Base-by-base conservation (phyloP, 2,888 invertebrate species). In the Cyclophora albipunctata region DNA sequence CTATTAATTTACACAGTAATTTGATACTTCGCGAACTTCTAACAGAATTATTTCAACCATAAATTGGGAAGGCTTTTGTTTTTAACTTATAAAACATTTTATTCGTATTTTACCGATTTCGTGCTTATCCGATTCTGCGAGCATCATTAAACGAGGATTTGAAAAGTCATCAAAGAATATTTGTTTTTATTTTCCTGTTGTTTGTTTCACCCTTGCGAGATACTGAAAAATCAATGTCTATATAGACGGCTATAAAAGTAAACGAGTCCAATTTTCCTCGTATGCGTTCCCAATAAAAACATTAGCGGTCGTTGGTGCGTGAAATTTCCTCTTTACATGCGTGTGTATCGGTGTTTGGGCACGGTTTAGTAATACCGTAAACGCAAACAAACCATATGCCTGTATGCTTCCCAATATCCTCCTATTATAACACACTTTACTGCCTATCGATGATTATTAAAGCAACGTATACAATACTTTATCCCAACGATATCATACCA, bases 271-370 rank as follows among this genome's bases (percentile, higher is more conserved):
- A 73, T 76, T 71, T 71, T 63, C 66, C 65, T 60, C 58, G 62
- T 64, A 60, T 71, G 62, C 58, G 59, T 64, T 68, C 60, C 62
- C 69, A 75, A 74, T 76, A 71, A 72, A 75, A 73, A 72, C 75
- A 77, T 77, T 73, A 73, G 71, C 55, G 69, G 57, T 67, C 64
- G 63, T 58, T 63, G 68, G 55, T 50, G 67, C 71, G 76, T 71
- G 64, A 69, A 73, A 74, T 73, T 69, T 60, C 58, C 62, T 64
- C 62, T 70, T 69, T 67, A 60, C 65, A 71, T 69, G 66, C 66
- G 65, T 63, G 57, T 54, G 52, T 60, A 58, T 53, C 51, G 50
- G 52, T 55, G 61, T 60, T 56, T 59, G 54, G 58, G 46, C 52
- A 62, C 42, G 46, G 45, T 48, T 52, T 37, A 42, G 49, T 42